A percentile compares a stretch with the other conserved stretches of the same genome.
phyloP scores from a whole-genome alignment of 2,888 invertebrate genomes.

The Theodoxus fluviatilis region DNA sequence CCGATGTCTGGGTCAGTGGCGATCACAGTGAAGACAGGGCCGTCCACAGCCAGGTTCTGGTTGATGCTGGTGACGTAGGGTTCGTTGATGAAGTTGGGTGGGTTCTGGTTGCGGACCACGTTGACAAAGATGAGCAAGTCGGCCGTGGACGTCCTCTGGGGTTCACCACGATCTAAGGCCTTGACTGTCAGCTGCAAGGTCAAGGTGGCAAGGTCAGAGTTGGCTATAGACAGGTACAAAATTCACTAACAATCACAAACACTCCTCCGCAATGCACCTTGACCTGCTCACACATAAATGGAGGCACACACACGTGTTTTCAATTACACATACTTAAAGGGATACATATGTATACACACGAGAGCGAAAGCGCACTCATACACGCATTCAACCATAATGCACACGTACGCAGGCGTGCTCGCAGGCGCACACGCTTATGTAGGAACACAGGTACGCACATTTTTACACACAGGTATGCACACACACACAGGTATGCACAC shows the following conservation, averaged over 20 bases:
- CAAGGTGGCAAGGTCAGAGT: neutral
- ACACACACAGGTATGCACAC: no score
- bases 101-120: conserved; percentile 50
- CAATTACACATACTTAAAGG: neutral
- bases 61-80: conserved; percentile 38
- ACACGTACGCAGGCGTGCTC: no score
- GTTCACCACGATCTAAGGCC: conserved; percentile 52
- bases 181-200: conserved; percentile 45
- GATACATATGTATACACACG: neutral
- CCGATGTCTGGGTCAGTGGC: conserved; percentile 52
- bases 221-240: no score
- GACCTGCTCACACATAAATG: neutral
- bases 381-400: neutral
- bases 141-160: conserved; percentile 33
- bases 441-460: no score
- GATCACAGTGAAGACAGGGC: conserved; percentile 38
- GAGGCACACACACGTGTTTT: neutral
- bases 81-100: conserved; percentile 41
- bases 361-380: no score
- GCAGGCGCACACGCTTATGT: no score
- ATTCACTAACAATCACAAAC: no score
- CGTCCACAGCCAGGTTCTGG: conserved; percentile 38
- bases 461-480: no score
- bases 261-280: no score
- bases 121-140: conserved; percentile 44